A percentile compares a stretch with the other conserved stretches of the same genome.
These are phyloP conservation scores for Eleginops maclovinus DNA, from an alignment of 2,113 vertebrate species.

Conservation along the genomic window DNA sequence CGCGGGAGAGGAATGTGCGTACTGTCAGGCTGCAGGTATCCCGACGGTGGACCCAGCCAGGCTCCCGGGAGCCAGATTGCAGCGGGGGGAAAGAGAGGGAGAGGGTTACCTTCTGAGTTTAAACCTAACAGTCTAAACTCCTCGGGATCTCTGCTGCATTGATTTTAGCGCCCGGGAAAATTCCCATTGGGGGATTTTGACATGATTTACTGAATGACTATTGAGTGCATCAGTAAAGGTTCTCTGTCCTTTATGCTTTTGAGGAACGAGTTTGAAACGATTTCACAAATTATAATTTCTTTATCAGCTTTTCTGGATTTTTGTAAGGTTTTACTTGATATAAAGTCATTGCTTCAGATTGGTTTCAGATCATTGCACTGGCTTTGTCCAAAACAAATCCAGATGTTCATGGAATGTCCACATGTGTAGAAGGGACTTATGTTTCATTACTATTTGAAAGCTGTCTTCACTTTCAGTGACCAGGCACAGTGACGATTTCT, in stretches of 20 bases:
- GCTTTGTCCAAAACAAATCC: background rate
- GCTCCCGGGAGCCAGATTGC: constrained; percentile 13
- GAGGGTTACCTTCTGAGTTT: constrained; percentile 30
- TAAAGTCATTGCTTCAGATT: background rate
- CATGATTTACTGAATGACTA: background rate
- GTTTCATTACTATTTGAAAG: background rate
- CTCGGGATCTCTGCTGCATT: background rate
- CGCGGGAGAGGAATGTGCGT: constrained; percentile 10
- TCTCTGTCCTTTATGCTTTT: background rate
- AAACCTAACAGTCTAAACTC: constrained; percentile 27
- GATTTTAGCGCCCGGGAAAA: background rate
- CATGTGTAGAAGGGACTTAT: background rate
- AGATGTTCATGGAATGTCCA: background rate
- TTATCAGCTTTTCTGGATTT: background rate
- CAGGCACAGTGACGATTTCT: background rate
- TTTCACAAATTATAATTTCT: background rate
- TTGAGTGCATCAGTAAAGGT: constrained; percentile 5
- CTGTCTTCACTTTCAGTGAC: background rate
- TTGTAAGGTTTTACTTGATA: background rate
- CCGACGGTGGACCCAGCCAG: constrained; percentile 26
- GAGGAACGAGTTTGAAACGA: constrained; percentile 9
- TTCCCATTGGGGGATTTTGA: background rate
- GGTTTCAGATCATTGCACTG: background rate
- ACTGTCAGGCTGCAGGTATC: constrained; percentile 44
- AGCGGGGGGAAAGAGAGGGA: background rate